Evolutionary conservation across 2,888 invertebrate species (phyloP).

Genomic region (Meta bourneti): DNA sequence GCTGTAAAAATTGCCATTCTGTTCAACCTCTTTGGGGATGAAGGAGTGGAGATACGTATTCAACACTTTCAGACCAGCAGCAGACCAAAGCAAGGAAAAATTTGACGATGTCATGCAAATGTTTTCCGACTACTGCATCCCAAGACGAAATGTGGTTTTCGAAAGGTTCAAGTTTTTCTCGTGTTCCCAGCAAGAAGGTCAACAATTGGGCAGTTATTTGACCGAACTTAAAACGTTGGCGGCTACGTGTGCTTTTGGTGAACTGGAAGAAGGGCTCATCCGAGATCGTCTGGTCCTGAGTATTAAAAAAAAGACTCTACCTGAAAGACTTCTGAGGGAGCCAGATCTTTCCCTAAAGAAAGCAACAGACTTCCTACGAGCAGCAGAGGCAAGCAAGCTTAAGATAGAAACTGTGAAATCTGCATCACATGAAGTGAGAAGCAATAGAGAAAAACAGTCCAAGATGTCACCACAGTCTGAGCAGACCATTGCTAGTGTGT

Average conservation of each 20-base stretch:
- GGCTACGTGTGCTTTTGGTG: slow-evolving; percentile 8
- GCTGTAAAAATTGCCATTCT: slow-evolving; percentile 31
- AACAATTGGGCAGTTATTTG: slow-evolving; percentile 7
- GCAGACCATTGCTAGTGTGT: too few relatives aligned
- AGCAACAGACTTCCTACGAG: slow-evolving; percentile 12
- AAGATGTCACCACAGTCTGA: too few relatives aligned
- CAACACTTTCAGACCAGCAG: too few relatives aligned
- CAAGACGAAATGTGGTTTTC: too few relatives aligned
- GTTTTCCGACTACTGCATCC: too few relatives aligned
- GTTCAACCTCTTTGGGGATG: slow-evolving; percentile 5
- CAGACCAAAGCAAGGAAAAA: too few relatives aligned
- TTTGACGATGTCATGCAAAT: too few relatives aligned
- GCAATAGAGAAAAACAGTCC: not conserved
- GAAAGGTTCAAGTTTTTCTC: too few relatives aligned
- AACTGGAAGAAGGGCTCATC: slow-evolving; percentile 10
- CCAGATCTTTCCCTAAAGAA: not conserved
- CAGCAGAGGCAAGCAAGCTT: too few relatives aligned
- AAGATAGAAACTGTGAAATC: too few relatives aligned
- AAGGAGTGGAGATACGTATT: not conserved
- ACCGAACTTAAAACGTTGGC: slow-evolving; percentile 35
- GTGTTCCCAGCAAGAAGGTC: slow-evolving; percentile 44
- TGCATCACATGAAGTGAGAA: too few relatives aligned
- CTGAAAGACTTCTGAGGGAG: slow-evolving; percentile 24
- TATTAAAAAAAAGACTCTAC: not conserved
- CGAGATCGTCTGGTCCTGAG: too few relatives aligned